Base-by-base conservation (phyloP, 1,140 invertebrate genomes). In the Trigoniulus corallinus region DNA sequence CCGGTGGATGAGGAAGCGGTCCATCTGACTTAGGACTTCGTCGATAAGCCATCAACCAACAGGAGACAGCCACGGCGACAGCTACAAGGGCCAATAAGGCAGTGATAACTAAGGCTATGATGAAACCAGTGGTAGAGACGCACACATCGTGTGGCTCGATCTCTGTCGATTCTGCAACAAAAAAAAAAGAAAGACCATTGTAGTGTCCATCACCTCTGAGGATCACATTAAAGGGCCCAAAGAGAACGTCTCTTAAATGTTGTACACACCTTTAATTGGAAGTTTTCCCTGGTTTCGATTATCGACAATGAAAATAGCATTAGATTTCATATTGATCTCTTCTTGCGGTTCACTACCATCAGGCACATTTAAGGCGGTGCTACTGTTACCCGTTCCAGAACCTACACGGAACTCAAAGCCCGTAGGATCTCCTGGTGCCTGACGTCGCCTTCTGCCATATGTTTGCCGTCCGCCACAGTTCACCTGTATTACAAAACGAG, bases 31-130 rank as follows among this genome's bases (percentile, higher is more conserved):
- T 85, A 45, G 85, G 83, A 59, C 83, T 77, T 54, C 86, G 76
- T 58, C 88, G 71, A 69, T 91, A 92, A 52, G 88, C 88, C 76
- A 93, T 86, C 43, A 93, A 72, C 88, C 88, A 94, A 66, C 88
- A 93, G 37, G 87, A 91, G 22, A 93, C 88, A 42, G 88, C 88
- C 29, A 92, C 84, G 21, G 88, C 88, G 25, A 94, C 86, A 29
- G 88, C 88, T 22, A 93, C 88, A 43, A 94, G 72, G 40, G 88
- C 88, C 59, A 94, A 66, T 42, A 94, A 74, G 20, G 88, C 87
- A 48, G 88, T 93, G 59, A 94, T 82, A 52, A 91, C 82, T 58
- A 94, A 70, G 47, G 88, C 85, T 55, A 93, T 86, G 52, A 92
- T 87, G 60, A 94, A 80, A 43, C 88, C 86, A 54, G 89, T 80